Evolutionary conservation across 1,140 invertebrate genomes (phyloP), one percentile per base, ranked within the genome.

Genomic region (Ylistrum balloti): DNA sequence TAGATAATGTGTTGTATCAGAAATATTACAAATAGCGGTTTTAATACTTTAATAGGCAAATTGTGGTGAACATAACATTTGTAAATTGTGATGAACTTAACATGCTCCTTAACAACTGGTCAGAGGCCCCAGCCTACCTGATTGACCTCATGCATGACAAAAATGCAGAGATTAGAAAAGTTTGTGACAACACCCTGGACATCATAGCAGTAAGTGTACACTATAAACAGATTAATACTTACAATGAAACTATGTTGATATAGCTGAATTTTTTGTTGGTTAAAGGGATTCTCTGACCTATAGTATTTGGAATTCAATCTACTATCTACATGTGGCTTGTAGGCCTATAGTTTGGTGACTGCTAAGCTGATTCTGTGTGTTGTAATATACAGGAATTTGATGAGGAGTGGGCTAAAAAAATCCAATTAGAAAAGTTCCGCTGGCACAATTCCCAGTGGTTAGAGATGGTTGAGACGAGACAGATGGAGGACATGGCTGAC

Each of bases 391-490:
- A 98, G 97, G 97, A 99, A 95, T 98, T 98, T 95, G 98, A 99
- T 96, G 97, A 97, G 92, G 98, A 98, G 90, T 99, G 99, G 99
- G 98, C 98, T 2, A 97, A 97, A 41, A 97, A 98, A 93, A 99
- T 99, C 89, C 98, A 98, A 97, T 97, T 98, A 91, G 99, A 99
- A 96, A 98, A 99, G 93, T 99, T 99, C 96, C 97, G 98, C 33
- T 98, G 98, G 95, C 98, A 99, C 96, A 99, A 99, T 96, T 98
- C 98, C 0, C 98, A 99, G 95, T 99, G 99, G 99, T 96, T 99
- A 86, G 98, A 99, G 94, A 99, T 99, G 98, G 98, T 99, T 34
- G 98, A 96, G 94, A 94, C 94, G 0, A 89, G 95, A 33, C 95
- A 95, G 89, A 92, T 94, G 48, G 95, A 95, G 28, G 95, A 95